Evolutionary conservation across 2,113 vertebrate species (phyloP).

Genomic region (Ariopsis seemanni): DNA sequence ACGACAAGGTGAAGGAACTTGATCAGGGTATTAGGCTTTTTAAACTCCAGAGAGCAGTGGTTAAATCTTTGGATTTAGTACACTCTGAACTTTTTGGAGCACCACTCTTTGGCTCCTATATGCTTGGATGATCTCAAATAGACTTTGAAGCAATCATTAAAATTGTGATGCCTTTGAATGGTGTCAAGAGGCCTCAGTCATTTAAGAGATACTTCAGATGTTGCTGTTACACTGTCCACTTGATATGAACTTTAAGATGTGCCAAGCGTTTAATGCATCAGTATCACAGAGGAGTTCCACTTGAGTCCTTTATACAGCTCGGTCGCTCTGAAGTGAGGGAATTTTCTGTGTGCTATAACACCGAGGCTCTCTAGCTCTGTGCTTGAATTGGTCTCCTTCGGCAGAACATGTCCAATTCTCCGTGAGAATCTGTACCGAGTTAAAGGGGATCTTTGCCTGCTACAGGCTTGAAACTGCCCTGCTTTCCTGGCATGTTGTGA

Average conservation of each 20-base stretch:
- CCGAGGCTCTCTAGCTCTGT: constrained; percentile 17
- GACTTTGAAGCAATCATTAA: constrained; percentile 20
- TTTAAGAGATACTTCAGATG: constrained; percentile 32
- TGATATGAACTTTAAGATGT: constrained; percentile 24
- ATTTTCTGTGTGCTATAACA: constrained; percentile 39
- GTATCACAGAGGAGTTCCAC: constrained; percentile 35
- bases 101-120: background rate
- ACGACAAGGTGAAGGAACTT: constrained; percentile 39
- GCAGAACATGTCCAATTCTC: constrained; percentile 37
- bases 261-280: constrained; percentile 36
- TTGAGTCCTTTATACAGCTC: constrained; percentile 36
- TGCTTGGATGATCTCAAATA: background rate
- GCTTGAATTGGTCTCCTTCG: constrained; percentile 12
- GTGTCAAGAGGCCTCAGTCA: background rate
- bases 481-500: constrained; percentile 44
- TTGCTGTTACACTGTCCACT: constrained; percentile 10
- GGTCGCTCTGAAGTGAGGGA: constrained; percentile 18
- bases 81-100: constrained; percentile 28
- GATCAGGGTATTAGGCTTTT: constrained; percentile 37
- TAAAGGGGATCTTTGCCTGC: constrained; percentile 42
- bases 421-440: constrained; percentile 35
- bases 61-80: constrained; percentile 28
- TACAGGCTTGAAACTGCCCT: constrained; percentile 46
- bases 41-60: constrained; percentile 16
- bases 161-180: constrained; percentile 14